Base-by-base conservation (phyloP, 1,140 invertebrate species). In the Pectinophora gossypiella region DNA sequence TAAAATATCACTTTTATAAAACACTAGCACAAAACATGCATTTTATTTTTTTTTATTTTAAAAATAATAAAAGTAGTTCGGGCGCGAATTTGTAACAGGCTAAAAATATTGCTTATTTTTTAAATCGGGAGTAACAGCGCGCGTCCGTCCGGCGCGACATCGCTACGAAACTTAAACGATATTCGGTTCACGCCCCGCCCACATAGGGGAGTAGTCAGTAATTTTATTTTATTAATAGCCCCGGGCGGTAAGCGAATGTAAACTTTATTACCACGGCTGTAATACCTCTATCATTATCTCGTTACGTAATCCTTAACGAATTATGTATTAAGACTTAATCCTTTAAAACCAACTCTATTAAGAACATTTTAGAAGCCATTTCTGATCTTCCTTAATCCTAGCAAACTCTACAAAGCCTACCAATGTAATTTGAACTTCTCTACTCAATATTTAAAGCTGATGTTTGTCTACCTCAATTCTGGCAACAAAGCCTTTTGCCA, bases 191-290 rank as follows among this genome's bases (percentile, higher is more conserved):
- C 27, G n/a, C 27, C 9, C 27, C 27, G 9, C 27, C 27, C 6
- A 32, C n/a, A 32, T 9, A n/a, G 27, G 27, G 27, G 27, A 12
- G 27, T 32, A 32, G 27, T 32, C 27, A 12, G n/a, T 12, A 32
- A 7, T 82, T 71, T 78, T 72, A 78, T 80, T 83, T 81, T 78
- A 81, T 83, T 76, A 78, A 68, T 67, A 60, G 60, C 51, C 21
- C 51, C 54, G 51, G 69, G 64, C 56, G 53, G 2, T n/a, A n/a
- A 54, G 72, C 71, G 66, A 85, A 83, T 76, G 69, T 80, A 73
- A 72, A 65, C 82, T 76, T 72, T 85, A 85, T 78, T 72, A 64
- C 69, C 23, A 73, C 50, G 19, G 52, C 27, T 54, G 45, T 75
- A 80, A 73, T 67, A 74, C 54, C 56, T 59, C 68, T 67, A 47